Evolutionary conservation across 2,113 vertebrate species (phyloP).

Genomic region (Anarrhichthys ocellatus): DNA sequence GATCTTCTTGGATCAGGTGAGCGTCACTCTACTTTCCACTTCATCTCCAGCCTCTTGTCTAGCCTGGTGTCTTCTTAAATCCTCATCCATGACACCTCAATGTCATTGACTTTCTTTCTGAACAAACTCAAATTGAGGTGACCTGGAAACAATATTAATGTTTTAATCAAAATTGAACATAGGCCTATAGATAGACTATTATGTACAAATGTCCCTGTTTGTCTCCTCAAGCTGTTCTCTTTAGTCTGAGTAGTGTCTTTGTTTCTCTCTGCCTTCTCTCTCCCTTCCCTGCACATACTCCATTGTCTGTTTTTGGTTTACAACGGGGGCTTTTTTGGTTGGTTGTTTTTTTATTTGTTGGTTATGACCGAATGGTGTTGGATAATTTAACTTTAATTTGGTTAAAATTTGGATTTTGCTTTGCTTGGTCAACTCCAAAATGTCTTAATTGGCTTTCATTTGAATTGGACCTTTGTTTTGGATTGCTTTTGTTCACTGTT

Average conservation of each 20-base stretch:
- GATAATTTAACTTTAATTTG: constrained; percentile 61
- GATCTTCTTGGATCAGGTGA: constrained; percentile 85
- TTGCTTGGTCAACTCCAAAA: constrained; percentile 39
- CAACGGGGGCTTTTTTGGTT: constrained; percentile 73
- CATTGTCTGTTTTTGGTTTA: constrained; percentile 76
- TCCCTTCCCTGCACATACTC: constrained; percentile 70
- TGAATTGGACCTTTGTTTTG: constrained; percentile 56
- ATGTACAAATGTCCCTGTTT: constrained; percentile 62
- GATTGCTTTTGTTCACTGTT: constrained; percentile 35
- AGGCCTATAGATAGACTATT: not conserved
- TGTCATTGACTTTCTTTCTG: not conserved
- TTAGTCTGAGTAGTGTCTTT: constrained; percentile 76
- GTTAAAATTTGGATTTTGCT: constrained; percentile 43
- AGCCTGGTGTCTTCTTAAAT: constrained; percentile 12
- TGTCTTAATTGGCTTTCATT: constrained; percentile 50
- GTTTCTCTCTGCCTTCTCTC: constrained; percentile 76
- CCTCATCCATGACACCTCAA: constrained; percentile 12
- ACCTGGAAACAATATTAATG: constrained; percentile 17
- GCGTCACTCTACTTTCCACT: constrained; percentile 34
- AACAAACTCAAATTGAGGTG: constrained; percentile 22
- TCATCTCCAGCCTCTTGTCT: constrained; percentile 21
- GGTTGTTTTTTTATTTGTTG: constrained; percentile 50
- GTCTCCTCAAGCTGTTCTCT: constrained; percentile 70
- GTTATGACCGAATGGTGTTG: constrained; percentile 33
- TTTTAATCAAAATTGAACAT: constrained; percentile 20